A percentile compares a stretch with the other conserved stretches of the same genome.
Evolutionary conservation across 2,888 invertebrate species (phyloP).

Genomic region (Abrostola tripartita): DNA sequence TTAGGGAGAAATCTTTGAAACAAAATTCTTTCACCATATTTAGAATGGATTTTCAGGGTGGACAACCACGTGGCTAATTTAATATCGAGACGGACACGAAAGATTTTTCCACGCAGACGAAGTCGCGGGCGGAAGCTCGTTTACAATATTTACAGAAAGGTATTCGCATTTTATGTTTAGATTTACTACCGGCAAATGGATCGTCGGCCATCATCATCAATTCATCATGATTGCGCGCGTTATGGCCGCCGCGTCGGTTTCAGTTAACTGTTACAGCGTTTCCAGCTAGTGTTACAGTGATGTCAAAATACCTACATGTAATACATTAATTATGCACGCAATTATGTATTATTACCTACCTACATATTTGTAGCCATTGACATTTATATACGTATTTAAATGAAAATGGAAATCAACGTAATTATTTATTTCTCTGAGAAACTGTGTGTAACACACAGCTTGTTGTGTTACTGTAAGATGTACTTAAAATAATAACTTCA

Average conservation of each 20-base stretch:
- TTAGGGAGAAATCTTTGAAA: too few species aligned
- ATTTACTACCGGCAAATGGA: conserved; percentile 17
- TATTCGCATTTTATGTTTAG: conserved; percentile 29
- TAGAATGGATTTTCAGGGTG: too few species aligned
- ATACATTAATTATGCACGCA: conserved; percentile 16
- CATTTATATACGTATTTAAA: too few species aligned
- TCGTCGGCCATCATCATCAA: conserved; percentile 38
- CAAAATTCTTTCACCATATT: too few species aligned
- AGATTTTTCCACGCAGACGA: too few species aligned
- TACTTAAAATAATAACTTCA: too few species aligned
- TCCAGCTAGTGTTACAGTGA: conserved; percentile 26
- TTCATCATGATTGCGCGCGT: conserved; percentile 37
- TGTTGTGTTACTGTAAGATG: too few species aligned
- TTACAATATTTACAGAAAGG: conserved; percentile 9
- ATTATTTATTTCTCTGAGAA: not conserved
- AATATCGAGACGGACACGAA: too few species aligned
- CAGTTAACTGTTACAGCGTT: conserved; percentile 13
- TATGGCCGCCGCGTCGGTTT: conserved; percentile 27
- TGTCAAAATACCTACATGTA: conserved; percentile 31
- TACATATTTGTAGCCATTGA: not conserved
- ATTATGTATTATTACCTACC: conserved; percentile 14
- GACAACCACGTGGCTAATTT: too few species aligned
- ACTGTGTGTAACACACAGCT: too few species aligned
- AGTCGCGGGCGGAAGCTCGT: not conserved
- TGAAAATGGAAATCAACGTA: not conserved